phyloP scores from a whole-genome alignment of 2,888 invertebrate genomes.

The Cynaeus angustus region DNA sequence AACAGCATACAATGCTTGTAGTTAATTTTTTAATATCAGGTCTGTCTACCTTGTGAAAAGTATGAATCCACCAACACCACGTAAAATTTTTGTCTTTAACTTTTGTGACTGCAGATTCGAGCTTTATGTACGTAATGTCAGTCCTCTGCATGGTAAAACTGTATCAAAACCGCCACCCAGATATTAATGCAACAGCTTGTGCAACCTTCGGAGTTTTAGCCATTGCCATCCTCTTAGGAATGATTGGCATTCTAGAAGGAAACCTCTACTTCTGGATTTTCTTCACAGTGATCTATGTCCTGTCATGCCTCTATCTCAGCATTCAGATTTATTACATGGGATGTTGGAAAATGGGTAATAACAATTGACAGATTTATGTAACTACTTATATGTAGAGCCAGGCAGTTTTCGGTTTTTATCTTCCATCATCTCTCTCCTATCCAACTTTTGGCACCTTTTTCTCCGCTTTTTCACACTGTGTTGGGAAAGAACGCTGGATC shows the following conservation, averaged over 20 bases:
- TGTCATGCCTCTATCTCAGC: constrained; percentile 79
- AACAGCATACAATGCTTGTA: too few species aligned
- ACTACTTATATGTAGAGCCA: too few species aligned
- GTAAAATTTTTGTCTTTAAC: too few species aligned
- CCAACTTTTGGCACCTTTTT: too few species aligned
- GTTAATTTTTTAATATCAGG: too few species aligned
- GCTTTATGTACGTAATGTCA: constrained; percentile 94
- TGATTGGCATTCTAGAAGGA: constrained; percentile 80
- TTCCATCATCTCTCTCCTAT: too few species aligned
- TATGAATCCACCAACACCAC: too few species aligned
- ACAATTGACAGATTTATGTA: too few species aligned
- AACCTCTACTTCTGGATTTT: constrained; percentile 80
- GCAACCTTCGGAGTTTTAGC: constrained; percentile 86
- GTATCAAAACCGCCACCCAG: constrained; percentile 91
- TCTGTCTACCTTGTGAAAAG: too few species aligned
- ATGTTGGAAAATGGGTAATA: constrained; percentile 78
- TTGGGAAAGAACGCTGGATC: too few species aligned
- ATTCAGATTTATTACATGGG: constrained; percentile 86
- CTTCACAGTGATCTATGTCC: constrained; percentile 82
- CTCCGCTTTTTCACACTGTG: too few species aligned
- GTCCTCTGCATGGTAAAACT: constrained; percentile 90
- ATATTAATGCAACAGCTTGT: constrained; percentile 89
- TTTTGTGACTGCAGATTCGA: constrained; percentile 83
- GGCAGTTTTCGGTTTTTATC: too few species aligned
- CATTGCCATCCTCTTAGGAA: constrained; percentile 81